Evolutionary conservation across 2,888 invertebrate species (phyloP).

Genomic region (Cartodere bifasciata): DNA sequence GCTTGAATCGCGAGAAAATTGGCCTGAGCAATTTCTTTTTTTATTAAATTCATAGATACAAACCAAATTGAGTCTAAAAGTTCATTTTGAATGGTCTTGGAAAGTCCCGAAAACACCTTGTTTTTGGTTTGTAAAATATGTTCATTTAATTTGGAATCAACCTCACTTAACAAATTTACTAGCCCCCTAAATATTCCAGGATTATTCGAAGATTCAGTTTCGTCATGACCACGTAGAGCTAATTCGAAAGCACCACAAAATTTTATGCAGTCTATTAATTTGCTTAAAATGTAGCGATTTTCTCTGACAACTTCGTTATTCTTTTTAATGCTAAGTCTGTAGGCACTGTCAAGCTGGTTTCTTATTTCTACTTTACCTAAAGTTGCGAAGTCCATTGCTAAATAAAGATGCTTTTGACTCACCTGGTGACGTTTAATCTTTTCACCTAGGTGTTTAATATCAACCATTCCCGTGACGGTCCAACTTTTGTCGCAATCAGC

Average conservation of each 20-base stretch:
- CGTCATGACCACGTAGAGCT: conserved; percentile 18
- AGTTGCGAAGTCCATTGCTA: conserved; percentile 8
- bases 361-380: conserved; percentile 16
- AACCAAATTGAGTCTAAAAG: conserved; percentile 19
- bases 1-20: conserved; percentile 14
- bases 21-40: conserved; percentile 13
- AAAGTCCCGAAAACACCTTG: conserved; percentile 17
- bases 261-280: conserved; percentile 21
- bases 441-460: conserved; percentile 9
- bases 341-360: conserved; percentile 14
- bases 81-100: conserved; percentile 19
- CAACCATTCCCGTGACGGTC: conserved; percentile 5
- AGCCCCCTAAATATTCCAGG: conserved; percentile 17
- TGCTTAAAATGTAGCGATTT: conserved; percentile 19
- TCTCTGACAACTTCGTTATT: conserved; percentile 18
- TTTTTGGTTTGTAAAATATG: no score
- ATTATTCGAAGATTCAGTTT: conserved; percentile 15
- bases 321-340: conserved; percentile 12
- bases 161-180: conserved; percentile 16
- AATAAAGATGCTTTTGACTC: conserved; percentile 4
- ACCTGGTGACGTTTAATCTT: conserved; percentile 7
- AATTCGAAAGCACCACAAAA: conserved; percentile 23
- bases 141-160: conserved; percentile 15
- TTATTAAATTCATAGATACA: conserved; percentile 16
- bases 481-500: conserved; percentile 5